Conservation (phyloP, 2,888 invertebrate species). For the Drosophila testacea region DNA sequence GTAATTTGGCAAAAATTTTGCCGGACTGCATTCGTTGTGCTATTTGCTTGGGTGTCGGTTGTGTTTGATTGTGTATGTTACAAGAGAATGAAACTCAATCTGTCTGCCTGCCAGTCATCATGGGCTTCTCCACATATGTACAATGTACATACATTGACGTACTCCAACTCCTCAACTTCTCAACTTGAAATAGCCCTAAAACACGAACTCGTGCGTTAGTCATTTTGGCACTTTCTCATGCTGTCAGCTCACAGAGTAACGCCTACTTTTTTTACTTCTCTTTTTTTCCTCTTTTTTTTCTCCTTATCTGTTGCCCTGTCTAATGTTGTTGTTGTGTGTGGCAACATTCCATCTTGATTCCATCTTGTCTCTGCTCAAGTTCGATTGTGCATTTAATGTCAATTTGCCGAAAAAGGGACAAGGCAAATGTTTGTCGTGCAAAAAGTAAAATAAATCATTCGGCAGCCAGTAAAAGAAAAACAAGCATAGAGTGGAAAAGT, state of each 20-base stretch:
- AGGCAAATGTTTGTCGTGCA: constrained; percentile 48
- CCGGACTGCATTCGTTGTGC: constrained; percentile 62
- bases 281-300: constrained; percentile 14
- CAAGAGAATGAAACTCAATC: constrained; percentile 79
- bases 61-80: constrained; percentile 45
- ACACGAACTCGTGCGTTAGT: constrained; percentile 66
- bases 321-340: constrained; percentile 30
- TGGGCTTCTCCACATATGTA: constrained; percentile 12
- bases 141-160: constrained; percentile 31
- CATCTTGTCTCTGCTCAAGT: constrained; percentile 32
- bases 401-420: constrained; percentile 53
- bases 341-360: too few relatives aligned
- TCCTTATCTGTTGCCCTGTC: constrained; percentile 16
- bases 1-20: constrained; percentile 78
- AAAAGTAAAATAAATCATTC: constrained; percentile 65
- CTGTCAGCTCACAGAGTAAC: constrained; percentile 71
- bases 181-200: constrained; percentile 20
- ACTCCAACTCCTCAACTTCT: background rate
- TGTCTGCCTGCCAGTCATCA: constrained; percentile 73
- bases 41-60: constrained; percentile 21
- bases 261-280: constrained; percentile 50
- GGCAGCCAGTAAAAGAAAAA: background rate
- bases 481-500: background rate
- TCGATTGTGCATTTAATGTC: constrained; percentile 76
- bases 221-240: constrained; percentile 80